Evolutionary conservation across 2,113 vertebrate species (phyloP).

Genomic region (Beaufortia kweichowensis): DNA sequence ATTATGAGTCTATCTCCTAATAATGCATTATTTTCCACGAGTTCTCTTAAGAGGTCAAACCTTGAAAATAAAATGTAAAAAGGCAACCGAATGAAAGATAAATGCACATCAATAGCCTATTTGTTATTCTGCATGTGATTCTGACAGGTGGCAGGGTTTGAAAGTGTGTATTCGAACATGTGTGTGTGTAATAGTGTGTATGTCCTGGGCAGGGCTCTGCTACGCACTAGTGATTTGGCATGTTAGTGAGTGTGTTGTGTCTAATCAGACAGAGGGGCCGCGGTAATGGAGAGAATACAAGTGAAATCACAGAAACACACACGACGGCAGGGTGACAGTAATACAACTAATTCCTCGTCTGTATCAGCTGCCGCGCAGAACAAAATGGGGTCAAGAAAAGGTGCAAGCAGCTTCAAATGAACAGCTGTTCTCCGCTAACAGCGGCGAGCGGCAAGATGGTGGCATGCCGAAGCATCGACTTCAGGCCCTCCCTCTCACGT

Average conservation of each 20-base stretch:
- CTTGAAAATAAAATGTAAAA: not conserved
- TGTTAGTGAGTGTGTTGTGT: constrained; percentile 98
- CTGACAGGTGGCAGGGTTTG: constrained; percentile 44
- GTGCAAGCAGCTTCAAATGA: constrained; percentile 88
- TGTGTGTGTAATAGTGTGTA: constrained; percentile 21
- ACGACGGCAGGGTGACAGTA: constrained; percentile 84
- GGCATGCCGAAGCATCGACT: constrained; percentile 55
- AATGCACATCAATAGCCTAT: constrained; percentile 46
- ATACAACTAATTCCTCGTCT: constrained; percentile 97
- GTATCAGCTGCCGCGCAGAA: constrained; percentile 81
- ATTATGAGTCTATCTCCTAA: not conserved
- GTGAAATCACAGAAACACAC: constrained; percentile 96
- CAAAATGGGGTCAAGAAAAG: constrained; percentile 92
- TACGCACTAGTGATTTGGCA: constrained; percentile 98
- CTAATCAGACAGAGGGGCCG: constrained; percentile 95
- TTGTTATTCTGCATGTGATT: constrained; percentile 44
- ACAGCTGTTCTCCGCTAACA: constrained; percentile 85
- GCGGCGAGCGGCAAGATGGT: constrained; percentile 71
- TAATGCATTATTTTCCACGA: constrained; percentile 11
- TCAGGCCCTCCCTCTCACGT: constrained; percentile 35
- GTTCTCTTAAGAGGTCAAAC: constrained; percentile 13
- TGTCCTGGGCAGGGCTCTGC: constrained; percentile 76
- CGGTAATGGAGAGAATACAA: constrained; percentile 99
- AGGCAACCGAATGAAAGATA: constrained; percentile 28
- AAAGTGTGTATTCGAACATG: constrained; percentile 1